These are phyloP conservation scores for Aurelia sp. DNA, from an alignment of 30 jellyfish, hydroid and myxozoan species.

Conservation along the genomic window DNA sequence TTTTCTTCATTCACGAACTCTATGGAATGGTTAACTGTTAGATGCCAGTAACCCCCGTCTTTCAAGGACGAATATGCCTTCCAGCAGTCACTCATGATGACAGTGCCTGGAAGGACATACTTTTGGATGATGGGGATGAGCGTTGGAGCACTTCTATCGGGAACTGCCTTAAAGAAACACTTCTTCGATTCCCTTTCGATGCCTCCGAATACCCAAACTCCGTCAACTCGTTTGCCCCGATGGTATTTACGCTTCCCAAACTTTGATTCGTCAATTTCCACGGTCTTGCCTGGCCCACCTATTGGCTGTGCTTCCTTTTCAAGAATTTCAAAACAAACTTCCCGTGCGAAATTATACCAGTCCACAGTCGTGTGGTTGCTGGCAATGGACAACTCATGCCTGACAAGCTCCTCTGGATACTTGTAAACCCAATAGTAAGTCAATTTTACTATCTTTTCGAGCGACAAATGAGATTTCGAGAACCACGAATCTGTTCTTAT, in stretches of 20 bases:
- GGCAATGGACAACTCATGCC: not conserved
- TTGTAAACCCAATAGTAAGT: constrained; percentile 3
- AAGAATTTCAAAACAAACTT: not conserved
- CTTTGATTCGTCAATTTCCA: too few relatives aligned
- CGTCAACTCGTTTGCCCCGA: too few relatives aligned
- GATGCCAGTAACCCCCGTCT: constrained; percentile 3
- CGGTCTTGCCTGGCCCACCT: too few relatives aligned
- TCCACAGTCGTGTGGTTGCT: not conserved
- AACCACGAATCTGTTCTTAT: not conserved
- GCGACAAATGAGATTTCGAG: constrained; percentile 1
- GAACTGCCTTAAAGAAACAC: not conserved
- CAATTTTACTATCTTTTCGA: not conserved
- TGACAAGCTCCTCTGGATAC: constrained; percentile 7
- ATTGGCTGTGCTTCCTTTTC: not conserved
- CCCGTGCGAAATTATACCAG: not conserved
- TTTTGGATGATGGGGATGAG: not conserved
- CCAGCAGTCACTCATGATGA: not conserved
- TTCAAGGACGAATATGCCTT: not conserved
- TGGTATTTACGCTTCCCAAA: too few relatives aligned
- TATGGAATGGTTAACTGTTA: not conserved
- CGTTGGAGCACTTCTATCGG: not conserved
- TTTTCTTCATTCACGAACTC: not conserved
- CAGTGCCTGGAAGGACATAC: constrained; percentile 1
- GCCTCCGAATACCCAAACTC: too few relatives aligned
- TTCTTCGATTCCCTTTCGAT: too few relatives aligned